Conservation (phyloP, 2,888 invertebrate species). For the Cosmopolites sordidus region DNA sequence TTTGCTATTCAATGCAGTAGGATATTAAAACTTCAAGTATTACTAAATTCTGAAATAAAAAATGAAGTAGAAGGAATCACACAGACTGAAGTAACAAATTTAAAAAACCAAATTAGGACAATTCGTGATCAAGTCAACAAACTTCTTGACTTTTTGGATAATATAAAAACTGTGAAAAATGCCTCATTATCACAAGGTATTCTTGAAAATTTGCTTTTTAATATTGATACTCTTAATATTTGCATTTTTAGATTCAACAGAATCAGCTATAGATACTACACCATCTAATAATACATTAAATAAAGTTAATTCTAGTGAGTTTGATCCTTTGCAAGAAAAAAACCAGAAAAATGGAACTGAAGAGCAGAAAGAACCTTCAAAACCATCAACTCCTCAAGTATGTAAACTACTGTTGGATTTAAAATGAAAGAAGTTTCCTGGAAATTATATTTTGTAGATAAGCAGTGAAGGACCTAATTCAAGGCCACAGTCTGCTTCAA, state of each 20-base stretch:
- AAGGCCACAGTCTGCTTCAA: conserved; percentile 40
- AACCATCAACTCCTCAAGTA: conserved; percentile 37
- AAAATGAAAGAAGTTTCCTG: not conserved
- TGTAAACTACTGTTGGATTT: not conserved
- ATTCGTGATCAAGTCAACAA: conserved; percentile 59
- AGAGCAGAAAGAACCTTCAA: conserved; percentile 37
- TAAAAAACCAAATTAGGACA: conserved; percentile 47
- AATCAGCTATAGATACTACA: conserved; percentile 10
- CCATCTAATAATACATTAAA: conserved; percentile 30
- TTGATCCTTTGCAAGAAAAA: conserved; percentile 55
- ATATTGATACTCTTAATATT: not conserved
- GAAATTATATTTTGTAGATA: conserved; percentile 12
- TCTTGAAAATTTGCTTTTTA: not conserved
- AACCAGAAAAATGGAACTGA: conserved; percentile 39
- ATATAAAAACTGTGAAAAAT: conserved; percentile 29
- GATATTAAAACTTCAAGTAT: conserved; percentile 60
- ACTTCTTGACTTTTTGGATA: conserved; percentile 56
- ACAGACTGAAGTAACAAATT: conserved; percentile 47
- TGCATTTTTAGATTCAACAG: conserved; percentile 5
- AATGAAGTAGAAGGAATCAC: conserved; percentile 35
- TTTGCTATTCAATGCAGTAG: conserved; percentile 67
- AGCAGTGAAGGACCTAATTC: conserved; percentile 29
- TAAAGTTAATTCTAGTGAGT: conserved; percentile 54
- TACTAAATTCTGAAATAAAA: conserved; percentile 47
- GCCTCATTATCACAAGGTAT: conserved; percentile 30